Base-by-base conservation (phyloP, 2,113 vertebrate genomes). In the Anolis sagrei region DNA sequence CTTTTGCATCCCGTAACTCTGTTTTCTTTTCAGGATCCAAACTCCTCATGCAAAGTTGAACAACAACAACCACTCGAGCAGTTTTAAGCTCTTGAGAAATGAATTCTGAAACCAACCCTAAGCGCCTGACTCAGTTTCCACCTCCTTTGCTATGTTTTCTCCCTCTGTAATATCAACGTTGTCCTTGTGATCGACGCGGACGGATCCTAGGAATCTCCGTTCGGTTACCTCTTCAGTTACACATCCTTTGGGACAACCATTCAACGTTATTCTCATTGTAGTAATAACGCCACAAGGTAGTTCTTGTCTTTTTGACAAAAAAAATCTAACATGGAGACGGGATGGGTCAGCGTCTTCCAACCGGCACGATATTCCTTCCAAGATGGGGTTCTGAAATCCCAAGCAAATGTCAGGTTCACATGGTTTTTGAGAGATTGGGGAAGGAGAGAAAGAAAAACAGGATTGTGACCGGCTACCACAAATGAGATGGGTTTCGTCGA, bases 11-110 rank as follows among this genome's bases (percentile, higher is more conserved):
- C 76, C 58, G 19, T 83, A 54, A 83, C 69, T 83, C 68, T 80
- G 69, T 13, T 86, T 86, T 81, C 69, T 44, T 86, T 81, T 64
- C 77, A 86, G 84, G 84, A 80, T 74, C 77, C 61, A 25, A 73
- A 44, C 49, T 34, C 62, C 29, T 86, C 25, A 49, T 49, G 49
- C 39, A 74, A 83, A 80, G 23, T 48, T 34, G 44, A 84, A 58
- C 44, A 64, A 77, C 74, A 32, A 64, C 64, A 49, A 11, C 21
- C 5, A 14, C 11, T 11, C 2, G n/a, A 23, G 32, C 32, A 14
- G 32, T 2, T 29, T 68, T 48, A 6, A 18, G 7, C 64, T 49
- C 51, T 69, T 10, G 7, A 51, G 29, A 74, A 25, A 23, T 8
- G 18, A 32, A 64, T 72, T 72, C 68, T 5, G 66, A 70, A 82